These are phyloP conservation scores for Ellobius talpinus DNA, from an alignment of 2,113 vertebrate genomes.

Conservation along the genomic window DNA sequence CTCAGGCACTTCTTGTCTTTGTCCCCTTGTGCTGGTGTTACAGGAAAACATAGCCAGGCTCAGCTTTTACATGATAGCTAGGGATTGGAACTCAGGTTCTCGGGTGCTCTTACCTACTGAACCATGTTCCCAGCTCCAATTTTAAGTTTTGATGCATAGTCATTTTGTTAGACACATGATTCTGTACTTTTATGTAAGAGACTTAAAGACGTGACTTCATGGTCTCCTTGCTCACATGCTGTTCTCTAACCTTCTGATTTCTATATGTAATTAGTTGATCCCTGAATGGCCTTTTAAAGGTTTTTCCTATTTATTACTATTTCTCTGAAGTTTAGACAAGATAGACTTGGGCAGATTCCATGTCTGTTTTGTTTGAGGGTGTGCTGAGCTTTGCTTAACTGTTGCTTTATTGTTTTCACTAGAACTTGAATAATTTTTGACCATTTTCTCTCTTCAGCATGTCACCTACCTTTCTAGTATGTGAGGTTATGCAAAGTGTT, in stretches of 20 bases:
- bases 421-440: neutral
- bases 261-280: neutral
- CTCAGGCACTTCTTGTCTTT: neutral
- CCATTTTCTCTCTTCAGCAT: neutral
- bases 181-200: neutral
- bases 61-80: neutral
- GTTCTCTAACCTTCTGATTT: neutral
- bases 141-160: neutral
- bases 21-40: neutral
- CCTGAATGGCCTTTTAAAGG: neutral
- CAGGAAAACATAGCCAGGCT: neutral
- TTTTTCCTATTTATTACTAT: neutral
- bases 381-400: neutral
- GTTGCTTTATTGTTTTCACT: neutral
- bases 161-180: neutral
- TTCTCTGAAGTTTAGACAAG: neutral
- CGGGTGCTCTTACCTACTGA: neutral
- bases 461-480: neutral
- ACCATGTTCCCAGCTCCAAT: neutral
- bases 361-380: neutral
- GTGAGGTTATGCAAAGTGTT: neutral
- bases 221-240: neutral
- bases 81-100: neutral
- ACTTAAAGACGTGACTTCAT: neutral
- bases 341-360: neutral